Evolutionary conservation across 2,888 invertebrate genomes (phyloP).

Genomic region (Dinocampus coccinellae): DNA sequence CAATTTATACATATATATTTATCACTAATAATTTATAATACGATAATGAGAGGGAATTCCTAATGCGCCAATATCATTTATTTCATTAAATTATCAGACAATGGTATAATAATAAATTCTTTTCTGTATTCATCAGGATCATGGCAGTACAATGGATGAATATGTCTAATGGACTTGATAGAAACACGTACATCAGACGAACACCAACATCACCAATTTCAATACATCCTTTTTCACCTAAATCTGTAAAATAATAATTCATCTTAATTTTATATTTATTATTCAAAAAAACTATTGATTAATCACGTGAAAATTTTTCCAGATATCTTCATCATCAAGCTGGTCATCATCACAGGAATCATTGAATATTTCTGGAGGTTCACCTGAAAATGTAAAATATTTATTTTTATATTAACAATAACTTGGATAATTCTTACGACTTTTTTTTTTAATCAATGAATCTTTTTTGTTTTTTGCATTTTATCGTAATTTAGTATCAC

Average conservation of each 20-base stretch:
- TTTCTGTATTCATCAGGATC: not conserved
- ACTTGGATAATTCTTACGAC: no score
- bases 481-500: not conserved
- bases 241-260: not conserved
- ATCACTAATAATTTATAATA: no score
- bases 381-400: not conserved
- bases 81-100: no score
- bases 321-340: not conserved
- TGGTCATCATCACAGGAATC: not conserved
- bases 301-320: no score
- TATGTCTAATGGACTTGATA: not conserved
- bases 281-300: not conserved
- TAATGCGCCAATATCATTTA: no score
- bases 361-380: not conserved
- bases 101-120: not conserved
- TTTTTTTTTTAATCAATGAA: not conserved
- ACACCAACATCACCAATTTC: not conserved
- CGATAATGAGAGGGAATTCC: no score
- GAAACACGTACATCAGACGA: not conserved
- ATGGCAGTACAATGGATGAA: not conserved
- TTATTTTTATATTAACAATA: no score
- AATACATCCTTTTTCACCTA: not conserved
- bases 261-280: not conserved
- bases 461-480: not conserved
- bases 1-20: no score